A percentile compares a stretch with the other conserved stretches of the same genome.
Conservation (phyloP, 2,888 invertebrate genomes). For the Anorthoa munda region DNA sequence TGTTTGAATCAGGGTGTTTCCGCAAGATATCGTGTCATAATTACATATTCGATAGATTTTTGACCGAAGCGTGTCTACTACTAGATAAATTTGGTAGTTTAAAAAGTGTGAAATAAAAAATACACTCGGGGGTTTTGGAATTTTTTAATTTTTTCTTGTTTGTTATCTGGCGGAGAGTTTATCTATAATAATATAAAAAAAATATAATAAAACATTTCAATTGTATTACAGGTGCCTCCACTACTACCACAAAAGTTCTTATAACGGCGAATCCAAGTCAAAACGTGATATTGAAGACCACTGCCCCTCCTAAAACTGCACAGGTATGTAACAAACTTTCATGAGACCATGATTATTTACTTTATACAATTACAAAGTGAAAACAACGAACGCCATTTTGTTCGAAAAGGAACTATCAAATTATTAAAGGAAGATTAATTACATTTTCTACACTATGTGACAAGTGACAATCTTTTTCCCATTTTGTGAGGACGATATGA, state of each 20-base stretch:
- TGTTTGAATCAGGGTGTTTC: no score
- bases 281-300: slow-evolving; percentile 81
- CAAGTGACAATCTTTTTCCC: no score
- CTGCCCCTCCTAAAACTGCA: slow-evolving; percentile 74
- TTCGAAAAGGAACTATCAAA: background rate
- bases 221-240: slow-evolving; percentile 60
- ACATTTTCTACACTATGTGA: background rate
- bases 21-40: no score
- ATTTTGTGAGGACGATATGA: no score
- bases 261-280: slow-evolving; percentile 78
- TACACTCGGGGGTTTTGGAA: no score
- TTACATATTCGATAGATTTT: no score
- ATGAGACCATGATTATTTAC: background rate
- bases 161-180: no score
- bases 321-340: slow-evolving; percentile 69
- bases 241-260: slow-evolving; percentile 79
- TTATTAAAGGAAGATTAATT: background rate
- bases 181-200: no score
- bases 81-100: no score
- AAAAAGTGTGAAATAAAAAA: no score
- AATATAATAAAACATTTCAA: background rate
- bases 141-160: no score
- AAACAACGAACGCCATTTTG: background rate
- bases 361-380: background rate
- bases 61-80: no score